These are phyloP conservation scores for Sphenodon punctatus DNA, from an alignment of 2,797 vertebrate genomes.

Conservation along the genomic window DNA sequence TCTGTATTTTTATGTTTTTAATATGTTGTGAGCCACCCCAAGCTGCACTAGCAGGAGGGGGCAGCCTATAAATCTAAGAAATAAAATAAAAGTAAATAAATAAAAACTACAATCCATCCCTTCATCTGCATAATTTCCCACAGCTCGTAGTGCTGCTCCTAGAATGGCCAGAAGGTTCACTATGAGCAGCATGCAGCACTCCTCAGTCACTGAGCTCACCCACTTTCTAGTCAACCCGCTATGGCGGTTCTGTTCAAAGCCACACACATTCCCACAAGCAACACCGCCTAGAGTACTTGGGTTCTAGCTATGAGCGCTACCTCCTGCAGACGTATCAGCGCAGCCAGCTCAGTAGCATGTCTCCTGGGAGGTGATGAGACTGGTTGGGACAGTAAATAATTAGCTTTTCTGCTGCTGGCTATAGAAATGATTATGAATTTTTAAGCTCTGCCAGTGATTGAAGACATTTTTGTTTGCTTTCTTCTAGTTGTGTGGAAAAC, in stretches of 20 bases:
- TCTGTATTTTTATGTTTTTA: too few species aligned
- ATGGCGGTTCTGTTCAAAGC: constrained; percentile 58
- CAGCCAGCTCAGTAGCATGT: constrained; percentile 33
- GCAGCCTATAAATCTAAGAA: too few species aligned
- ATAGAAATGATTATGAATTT: constrained; percentile 74
- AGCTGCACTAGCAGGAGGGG: too few species aligned
- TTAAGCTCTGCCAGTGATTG: constrained; percentile 69
- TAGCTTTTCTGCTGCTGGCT: constrained; percentile 73
- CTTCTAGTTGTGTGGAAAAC: constrained; percentile 48
- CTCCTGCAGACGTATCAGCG: constrained; percentile 27
- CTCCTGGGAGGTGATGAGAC: constrained; percentile 41
- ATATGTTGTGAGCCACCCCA: too few species aligned
- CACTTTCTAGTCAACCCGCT: constrained; percentile 48
- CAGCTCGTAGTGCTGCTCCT: neutral
- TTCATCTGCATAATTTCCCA: neutral
- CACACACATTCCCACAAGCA: constrained; percentile 41
- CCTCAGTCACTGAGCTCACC: neutral
- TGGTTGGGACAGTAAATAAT: constrained; percentile 78
- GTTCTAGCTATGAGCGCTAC: constrained; percentile 16
- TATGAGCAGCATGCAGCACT: constrained; percentile 14
- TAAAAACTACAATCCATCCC: neutral
- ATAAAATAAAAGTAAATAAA: neutral
- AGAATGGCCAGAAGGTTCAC: constrained; percentile 16
- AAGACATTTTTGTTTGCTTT: constrained; percentile 73
- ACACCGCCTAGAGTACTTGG: constrained; percentile 11